These are phyloP conservation scores for Vidua chalybeata DNA, from an alignment of 2,113 vertebrate species.

Conservation along the genomic window DNA sequence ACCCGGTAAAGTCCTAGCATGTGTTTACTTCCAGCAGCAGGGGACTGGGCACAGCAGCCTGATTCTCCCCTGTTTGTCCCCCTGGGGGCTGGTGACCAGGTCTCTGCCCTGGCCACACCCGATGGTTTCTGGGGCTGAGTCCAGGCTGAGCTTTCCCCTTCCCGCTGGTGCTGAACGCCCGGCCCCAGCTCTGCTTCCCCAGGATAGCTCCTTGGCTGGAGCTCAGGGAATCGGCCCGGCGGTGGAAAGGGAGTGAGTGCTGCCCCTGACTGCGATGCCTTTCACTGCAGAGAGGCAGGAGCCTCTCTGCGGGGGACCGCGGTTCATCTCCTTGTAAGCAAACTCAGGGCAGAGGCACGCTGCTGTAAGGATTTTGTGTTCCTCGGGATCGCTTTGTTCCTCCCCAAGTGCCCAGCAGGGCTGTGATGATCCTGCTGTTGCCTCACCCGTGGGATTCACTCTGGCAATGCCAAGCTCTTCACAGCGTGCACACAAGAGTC, in stretches of 20 bases:
- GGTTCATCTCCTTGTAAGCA: background rate
- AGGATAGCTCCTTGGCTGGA: background rate
- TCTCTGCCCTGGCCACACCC: background rate
- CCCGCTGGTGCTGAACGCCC: background rate
- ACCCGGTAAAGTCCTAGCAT: background rate
- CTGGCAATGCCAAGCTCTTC: background rate
- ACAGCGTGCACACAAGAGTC: fast-evolving
- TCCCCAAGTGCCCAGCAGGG: background rate
- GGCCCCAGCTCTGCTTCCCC: background rate
- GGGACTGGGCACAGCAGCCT: background rate
- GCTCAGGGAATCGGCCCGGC: fast-evolving
- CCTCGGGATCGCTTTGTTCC: background rate
- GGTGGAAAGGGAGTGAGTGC: fast-evolving
- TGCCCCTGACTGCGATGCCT: fast-evolving
- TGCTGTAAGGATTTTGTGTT: background rate
- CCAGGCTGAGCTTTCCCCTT: background rate
- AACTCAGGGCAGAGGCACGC: fast-evolving
- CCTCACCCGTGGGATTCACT: background rate
- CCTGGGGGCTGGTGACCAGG: fast-evolving
- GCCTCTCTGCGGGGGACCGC: fast-evolving
- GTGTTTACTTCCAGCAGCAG: background rate
- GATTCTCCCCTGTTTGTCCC: too few relatives aligned
- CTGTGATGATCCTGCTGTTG: background rate
- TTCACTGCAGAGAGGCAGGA: background rate
- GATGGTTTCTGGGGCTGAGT: background rate